Base-by-base conservation (phyloP, 2,113 vertebrate species). In the Cyprinodon tularosa region DNA sequence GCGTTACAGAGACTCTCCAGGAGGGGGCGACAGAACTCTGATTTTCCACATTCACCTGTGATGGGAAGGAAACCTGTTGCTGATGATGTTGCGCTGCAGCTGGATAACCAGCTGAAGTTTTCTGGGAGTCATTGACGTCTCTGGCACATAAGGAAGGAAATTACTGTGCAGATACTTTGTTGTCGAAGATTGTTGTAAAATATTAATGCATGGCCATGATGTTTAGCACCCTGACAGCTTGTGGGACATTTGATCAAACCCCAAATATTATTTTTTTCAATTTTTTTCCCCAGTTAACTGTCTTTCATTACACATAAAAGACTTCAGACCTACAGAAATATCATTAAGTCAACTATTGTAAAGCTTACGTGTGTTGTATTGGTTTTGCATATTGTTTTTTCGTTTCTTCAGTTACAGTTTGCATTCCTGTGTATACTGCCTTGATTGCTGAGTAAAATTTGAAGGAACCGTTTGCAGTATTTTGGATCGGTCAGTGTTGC, bases 401-500 rank as follows among this genome's bases (percentile, higher is more conserved):
- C 68, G 74, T 59, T 77, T 82, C 62, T 69, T 79, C 53, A 67
- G 77, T 87, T 84, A 84, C 82, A 84, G 89, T 86, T 91, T 90
- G 84, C 91, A 93, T 93, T 93, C 92, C 93, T 89, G 83, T 90
- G 87, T 84, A 86, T 87, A 29, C 29, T 75, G 71, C 69, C 64
- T 80, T 87, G 73, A 80, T 84, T 66, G 40, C 38, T 48, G 11
- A 78, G 79, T 74, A 68, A 84, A 66, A 79, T 83, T 53, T 86
- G 86, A 91, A 89, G 81, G 75, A 92, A 87, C 88, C 84, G 66
- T 85, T 74, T 62, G 64, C 88, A 89, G 85, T 92, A 85, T 89
- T 93, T 22, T 42, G 76, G 53, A 72, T 84, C 50, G 84, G 81
- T 68, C 77, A 74, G 74, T 77, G 71, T 81, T 78, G 67, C 64